Evolutionary conservation across 2,113 vertebrate species (phyloP), one percentile per base, ranked within the genome.

Genomic region (Rousettus leschenaultii): DNA sequence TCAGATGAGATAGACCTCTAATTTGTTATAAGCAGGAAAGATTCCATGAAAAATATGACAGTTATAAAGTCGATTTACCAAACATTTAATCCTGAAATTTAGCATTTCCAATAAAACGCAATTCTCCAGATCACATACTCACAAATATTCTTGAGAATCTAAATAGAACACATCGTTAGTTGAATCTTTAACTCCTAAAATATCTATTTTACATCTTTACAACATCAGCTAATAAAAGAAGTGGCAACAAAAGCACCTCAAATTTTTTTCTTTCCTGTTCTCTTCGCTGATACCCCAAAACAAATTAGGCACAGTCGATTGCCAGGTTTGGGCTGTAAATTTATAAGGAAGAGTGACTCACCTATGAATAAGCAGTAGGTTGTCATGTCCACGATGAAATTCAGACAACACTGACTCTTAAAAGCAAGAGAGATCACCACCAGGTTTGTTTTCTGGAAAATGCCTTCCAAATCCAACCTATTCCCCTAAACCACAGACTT

Each of bases 261-360:
- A 38, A 43, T 84, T 77, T 89, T 88, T 91, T 87, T 78, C 74
- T 87, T 95, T 80, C 38, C 22, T 61, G 22, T 77, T 89, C 87
- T 94, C 66, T 86, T 83, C 61, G 86, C 68, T 24, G 19, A 89
- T 30, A 19, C 38, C 78, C 38, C 65, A 73, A 74, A 94, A n/a
- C 35, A 86, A 77, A 13, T 55, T 70, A 90, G 63, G 21, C 68
- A 90, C 61, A 96, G 28, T 83, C 86, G 61, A 71, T 97, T 92
- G 70, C 14, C 13, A 43, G 24, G 12, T 57, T 93, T 77, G 57
- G 18, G 79, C 43, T 86, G 70, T 83, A 95, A 83, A 97, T 95
- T 57, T 96, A 83, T 82, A 90, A 87, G 78, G 94, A 92, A 95
- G 65, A 90, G 18, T 90, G 80, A 95, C 86, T 95, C 53, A 94